Evolutionary conservation across 1,140 invertebrate species (phyloP), one percentile per base, ranked within the genome.

Genomic region (Trialeurodes vaporariorum): DNA sequence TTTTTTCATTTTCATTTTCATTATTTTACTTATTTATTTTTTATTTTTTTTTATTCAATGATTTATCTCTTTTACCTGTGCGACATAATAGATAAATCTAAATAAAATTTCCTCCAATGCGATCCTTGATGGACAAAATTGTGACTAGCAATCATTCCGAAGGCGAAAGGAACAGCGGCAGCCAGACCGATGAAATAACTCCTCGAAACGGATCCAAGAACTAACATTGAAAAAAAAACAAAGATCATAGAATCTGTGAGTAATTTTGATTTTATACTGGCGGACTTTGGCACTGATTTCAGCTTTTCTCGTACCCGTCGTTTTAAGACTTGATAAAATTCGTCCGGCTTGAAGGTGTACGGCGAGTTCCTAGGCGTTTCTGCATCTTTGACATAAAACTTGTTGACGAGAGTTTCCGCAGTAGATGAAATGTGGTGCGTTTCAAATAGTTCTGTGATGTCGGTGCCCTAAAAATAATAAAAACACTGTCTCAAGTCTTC

Each of bases 121-220:
- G 93, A 86, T 24, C 81, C 82, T 72, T 86, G 82, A 74, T 94
- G 92, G 63, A 93, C 86, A 74, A 89, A 94, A 77, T 94, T 94
- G 74, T 94, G 92, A 0, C 84, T 83, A 24, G 79, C 81, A 26
- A 87, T 81, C 17, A 79, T 77, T 0, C 83, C 78, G 75, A 85
- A 82, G 25, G 79, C 77, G 0, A 92, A 74, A 24, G 82, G 76
- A 2, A 85, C 66, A 1, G 83, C 86, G 66, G 81, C 72, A 24
- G 84, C n/a, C 5, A 80, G 34, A 22, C 78, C 75, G 0, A 81
- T 60, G 1, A 78, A 26, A 22, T 76, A 74, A 63, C 77, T 84
- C 69, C 78, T 73, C 2, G 73, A 75, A 74, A 59, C 77, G 9
- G 80, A 84, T 59, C 83, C 81, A 2, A 83, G 66, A 0, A 85